Conservation (phyloP, 2,113 vertebrate genomes). For the Cinclus cinclus region DNA sequence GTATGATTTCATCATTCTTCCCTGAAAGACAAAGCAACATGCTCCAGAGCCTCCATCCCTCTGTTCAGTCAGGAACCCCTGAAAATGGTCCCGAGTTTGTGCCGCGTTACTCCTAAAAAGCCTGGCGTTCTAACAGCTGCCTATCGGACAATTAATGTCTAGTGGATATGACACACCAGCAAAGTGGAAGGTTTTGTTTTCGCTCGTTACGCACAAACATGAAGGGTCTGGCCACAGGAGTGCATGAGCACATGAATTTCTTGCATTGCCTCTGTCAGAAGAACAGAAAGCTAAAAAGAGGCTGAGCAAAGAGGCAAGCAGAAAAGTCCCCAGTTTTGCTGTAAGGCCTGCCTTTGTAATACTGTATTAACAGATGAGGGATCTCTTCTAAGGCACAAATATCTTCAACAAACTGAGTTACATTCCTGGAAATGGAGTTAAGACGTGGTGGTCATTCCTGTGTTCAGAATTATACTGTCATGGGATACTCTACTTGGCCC, state of each 20-base stretch:
- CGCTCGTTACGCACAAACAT: neutral
- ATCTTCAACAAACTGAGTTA: neutral
- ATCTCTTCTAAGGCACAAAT: neutral
- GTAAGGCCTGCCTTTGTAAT: neutral
- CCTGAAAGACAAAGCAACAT: conserved; percentile 54
- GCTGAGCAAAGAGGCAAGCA: neutral
- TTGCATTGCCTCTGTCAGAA: neutral
- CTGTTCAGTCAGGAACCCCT: neutral
- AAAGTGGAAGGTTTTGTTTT: neutral
- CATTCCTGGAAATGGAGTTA: neutral
- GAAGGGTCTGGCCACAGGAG: neutral
- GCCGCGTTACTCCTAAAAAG: neutral
- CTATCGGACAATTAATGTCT: neutral
- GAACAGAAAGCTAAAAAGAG: neutral
- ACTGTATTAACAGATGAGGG: neutral
- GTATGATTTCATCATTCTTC: fast-evolving
- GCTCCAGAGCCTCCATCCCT: neutral
- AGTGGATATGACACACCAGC: neutral
- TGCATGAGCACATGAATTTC: neutral
- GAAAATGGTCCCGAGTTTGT: neutral
- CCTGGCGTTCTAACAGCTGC: neutral
- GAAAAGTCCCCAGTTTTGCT: neutral
- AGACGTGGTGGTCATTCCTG: neutral
- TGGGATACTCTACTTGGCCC: neutral
- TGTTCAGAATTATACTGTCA: neutral